These are phyloP conservation scores for Drosophila mojavensis DNA, from an alignment of 1,140 invertebrate genomes.

Conservation along the genomic window DNA sequence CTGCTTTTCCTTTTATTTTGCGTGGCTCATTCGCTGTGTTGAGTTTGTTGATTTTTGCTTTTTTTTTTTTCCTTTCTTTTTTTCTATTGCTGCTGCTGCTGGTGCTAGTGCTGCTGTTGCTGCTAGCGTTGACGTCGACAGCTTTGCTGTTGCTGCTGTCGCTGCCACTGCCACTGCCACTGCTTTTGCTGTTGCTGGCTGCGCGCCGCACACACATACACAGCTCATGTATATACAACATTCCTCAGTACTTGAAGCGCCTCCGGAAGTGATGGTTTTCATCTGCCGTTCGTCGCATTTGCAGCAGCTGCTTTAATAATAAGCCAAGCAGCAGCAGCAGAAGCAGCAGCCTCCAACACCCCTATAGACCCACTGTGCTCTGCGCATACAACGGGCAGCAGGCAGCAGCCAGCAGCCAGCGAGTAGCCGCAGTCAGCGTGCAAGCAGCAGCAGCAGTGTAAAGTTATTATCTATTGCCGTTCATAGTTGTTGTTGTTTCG, in stretches of 20 bases:
- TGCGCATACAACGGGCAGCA: conserved; percentile 4
- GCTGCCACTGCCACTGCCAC: conserved; percentile 26
- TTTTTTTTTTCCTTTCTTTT: conserved; percentile 32
- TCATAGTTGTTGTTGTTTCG: conserved; percentile 16
- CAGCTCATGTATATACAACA: conserved; percentile 71
- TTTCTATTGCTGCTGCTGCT: conserved; percentile 16
- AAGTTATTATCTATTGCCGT: conserved; percentile 16
- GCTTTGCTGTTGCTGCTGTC: background rate
- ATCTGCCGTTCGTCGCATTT: conserved; percentile 70
- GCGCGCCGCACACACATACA: conserved; percentile 21
- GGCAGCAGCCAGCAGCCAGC: background rate
- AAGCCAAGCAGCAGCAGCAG: conserved; percentile 11
- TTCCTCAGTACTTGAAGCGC: conserved; percentile 83
- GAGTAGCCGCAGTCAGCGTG: background rate
- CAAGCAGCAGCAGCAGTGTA: background rate
- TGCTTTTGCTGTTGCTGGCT: conserved; percentile 30
- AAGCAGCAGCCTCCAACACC: background rate
- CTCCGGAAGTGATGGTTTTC: conserved; percentile 83
- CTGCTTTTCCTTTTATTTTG: conserved; percentile 59
- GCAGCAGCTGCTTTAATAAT: conserved; percentile 47
- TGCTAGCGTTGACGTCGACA: conserved; percentile 14
- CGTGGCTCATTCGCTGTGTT: conserved; percentile 46
- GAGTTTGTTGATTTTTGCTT: conserved; percentile 41
- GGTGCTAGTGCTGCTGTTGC: background rate
- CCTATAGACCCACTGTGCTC: background rate